phyloP scores from a whole-genome alignment of 2,797 vertebrate species.

The Neomorphus geoffroyi region DNA sequence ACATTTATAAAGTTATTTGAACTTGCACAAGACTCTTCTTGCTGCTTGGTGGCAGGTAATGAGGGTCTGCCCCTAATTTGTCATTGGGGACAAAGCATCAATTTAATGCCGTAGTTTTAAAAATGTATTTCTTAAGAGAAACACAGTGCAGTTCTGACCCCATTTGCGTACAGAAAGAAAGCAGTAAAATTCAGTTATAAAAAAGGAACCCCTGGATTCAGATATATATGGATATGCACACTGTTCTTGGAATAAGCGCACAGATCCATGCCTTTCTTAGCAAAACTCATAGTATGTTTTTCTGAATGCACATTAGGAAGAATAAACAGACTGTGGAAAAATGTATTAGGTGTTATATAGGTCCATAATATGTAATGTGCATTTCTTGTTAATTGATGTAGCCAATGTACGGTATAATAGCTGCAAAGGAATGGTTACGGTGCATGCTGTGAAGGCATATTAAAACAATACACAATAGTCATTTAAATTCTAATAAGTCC shows the following conservation, averaged over 20 bases:
- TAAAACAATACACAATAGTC: constrained; percentile 62
- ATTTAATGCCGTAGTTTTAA: not conserved
- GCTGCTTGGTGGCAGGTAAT: not conserved
- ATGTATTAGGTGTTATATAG: constrained; percentile 47
- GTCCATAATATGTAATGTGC: constrained; percentile 45
- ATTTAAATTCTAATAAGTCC: constrained; percentile 62
- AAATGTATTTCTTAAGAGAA: not conserved
- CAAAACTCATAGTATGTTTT: not conserved
- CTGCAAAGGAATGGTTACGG: constrained; percentile 41
- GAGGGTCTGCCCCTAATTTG: not conserved
- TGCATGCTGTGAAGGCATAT: constrained; percentile 69
- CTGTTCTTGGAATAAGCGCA: not conserved
- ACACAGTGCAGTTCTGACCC: not conserved
- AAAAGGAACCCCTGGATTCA: not conserved
- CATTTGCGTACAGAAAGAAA: not conserved
- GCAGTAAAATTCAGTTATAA: not conserved
- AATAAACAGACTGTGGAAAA: constrained; percentile 49
- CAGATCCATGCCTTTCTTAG: not conserved
- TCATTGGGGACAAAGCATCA: not conserved
- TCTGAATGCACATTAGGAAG: constrained; percentile 36
- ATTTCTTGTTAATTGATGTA: constrained; percentile 71
- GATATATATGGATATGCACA: not conserved
- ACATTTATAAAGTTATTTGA: not conserved
- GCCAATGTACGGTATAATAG: constrained; percentile 42
- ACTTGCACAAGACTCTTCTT: not conserved